A percentile compares a stretch with the other conserved stretches of the same genome.
These are phyloP conservation scores for Malachius bipustulatus DNA, from an alignment of 2,888 invertebrate genomes.

Conservation along the genomic window DNA sequence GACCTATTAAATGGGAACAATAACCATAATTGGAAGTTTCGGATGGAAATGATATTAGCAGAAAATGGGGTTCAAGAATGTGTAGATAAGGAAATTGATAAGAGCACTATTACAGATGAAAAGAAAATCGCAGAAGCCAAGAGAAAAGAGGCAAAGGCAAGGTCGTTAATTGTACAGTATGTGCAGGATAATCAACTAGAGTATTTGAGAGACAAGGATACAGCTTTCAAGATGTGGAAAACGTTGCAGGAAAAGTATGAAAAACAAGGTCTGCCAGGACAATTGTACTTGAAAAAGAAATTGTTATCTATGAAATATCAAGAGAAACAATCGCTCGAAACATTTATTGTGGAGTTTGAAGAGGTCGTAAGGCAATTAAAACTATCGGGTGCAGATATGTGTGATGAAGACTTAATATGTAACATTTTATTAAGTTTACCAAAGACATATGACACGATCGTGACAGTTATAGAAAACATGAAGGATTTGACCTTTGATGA, in stretches of 20 bases:
- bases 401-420: slow-evolving; percentile 9
- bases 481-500: slow-evolving; percentile 8
- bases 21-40: slow-evolving; percentile 11
- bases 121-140: background rate
- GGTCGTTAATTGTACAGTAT: slow-evolving; percentile 9
- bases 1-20: slow-evolving; percentile 3
- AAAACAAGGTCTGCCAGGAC: slow-evolving; percentile 10
- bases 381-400: slow-evolving; percentile 6
- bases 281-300: slow-evolving; percentile 10
- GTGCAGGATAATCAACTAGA: slow-evolving; percentile 10
- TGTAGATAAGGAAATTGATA: background rate
- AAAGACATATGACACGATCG: slow-evolving; percentile 7
- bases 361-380: slow-evolving; percentile 9
- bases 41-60: slow-evolving; percentile 9
- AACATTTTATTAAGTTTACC: too few species aligned
- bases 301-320: slow-evolving; percentile 11
- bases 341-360: slow-evolving; percentile 10
- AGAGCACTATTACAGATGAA: background rate
- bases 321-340: slow-evolving; percentile 9
- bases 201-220: slow-evolving; percentile 8
- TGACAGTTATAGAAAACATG: slow-evolving; percentile 8
- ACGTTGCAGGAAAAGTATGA: slow-evolving; percentile 9
- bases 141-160: slow-evolving; percentile 9
- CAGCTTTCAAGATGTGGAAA: slow-evolving; percentile 11
- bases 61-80: slow-evolving; percentile 5